These are phyloP conservation scores for Linnaemya tessellans DNA, from an alignment of 2,888 invertebrate species.

Conservation along the genomic window DNA sequence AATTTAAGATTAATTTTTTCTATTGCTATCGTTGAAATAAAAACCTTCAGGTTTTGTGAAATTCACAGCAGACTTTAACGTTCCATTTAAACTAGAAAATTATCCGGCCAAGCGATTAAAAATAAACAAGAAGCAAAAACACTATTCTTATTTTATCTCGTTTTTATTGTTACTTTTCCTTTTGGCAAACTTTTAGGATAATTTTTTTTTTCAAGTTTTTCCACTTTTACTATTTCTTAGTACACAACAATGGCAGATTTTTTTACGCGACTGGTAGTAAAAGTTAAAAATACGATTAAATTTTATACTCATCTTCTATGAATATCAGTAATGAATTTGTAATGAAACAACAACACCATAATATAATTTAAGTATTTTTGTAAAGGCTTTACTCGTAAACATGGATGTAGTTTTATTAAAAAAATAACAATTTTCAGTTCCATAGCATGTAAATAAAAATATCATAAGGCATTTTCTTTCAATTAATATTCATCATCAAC, in stretches of 20 bases:
- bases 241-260: neutral
- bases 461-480: too few relatives aligned
- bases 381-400: too few relatives aligned
- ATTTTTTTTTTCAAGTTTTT: neutral
- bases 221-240: neutral
- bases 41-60: constrained; percentile 9
- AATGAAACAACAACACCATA: too few relatives aligned
- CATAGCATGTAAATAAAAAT: too few relatives aligned
- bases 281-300: neutral
- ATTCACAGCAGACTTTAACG: constrained; percentile 10
- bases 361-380: too few relatives aligned
- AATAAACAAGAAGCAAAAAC: constrained; percentile 18
- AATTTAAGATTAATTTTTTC: constrained; percentile 25
- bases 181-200: neutral
- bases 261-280: neutral
- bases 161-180: neutral
- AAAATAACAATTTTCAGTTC: too few relatives aligned
- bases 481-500: too few relatives aligned
- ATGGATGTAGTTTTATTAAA: too few relatives aligned
- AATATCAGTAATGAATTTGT: too few relatives aligned
- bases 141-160: neutral
- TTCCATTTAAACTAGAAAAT: constrained; percentile 6
- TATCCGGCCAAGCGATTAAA: constrained; percentile 31
- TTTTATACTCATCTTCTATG: too few relatives aligned
- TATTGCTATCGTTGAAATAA: constrained; percentile 1